Conservation (phyloP, 2,797 vertebrate species). For the Lemur catta region DNA sequence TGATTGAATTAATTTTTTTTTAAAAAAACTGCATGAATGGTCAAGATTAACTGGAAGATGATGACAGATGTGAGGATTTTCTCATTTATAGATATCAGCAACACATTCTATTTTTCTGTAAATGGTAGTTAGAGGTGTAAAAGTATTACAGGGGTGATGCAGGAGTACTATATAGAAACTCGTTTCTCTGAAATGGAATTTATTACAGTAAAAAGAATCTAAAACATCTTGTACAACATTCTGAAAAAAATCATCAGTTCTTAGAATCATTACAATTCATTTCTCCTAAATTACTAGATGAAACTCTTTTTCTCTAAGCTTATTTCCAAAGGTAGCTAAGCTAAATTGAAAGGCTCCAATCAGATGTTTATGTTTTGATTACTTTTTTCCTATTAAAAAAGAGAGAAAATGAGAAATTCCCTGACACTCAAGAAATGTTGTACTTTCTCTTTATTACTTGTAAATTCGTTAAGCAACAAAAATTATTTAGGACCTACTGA, state of each 20-base stretch:
- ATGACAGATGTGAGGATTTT: constrained; percentile 42
- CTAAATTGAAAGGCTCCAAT: constrained; percentile 34
- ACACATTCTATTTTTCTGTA: constrained; percentile 60
- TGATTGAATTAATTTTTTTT: constrained; percentile 60
- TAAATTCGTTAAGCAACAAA: constrained; percentile 31
- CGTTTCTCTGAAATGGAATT: constrained; percentile 35
- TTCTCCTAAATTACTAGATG: constrained; percentile 43
- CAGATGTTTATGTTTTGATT: constrained; percentile 28
- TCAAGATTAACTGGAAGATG: constrained; percentile 52
- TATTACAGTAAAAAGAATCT: background rate
- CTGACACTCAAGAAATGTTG: constrained; percentile 24
- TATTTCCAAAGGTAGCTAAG: constrained; percentile 45
- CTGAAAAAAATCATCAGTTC: constrained; percentile 42
- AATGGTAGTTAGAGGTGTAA: constrained; percentile 38
- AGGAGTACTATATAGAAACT: background rate
- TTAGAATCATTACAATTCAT: constrained; percentile 11
- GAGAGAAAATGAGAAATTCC: background rate
- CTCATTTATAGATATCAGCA: background rate
- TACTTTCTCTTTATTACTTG: constrained; percentile 21
- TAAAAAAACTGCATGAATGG: constrained; percentile 55
- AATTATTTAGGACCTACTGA: background rate
- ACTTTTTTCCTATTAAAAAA: constrained; percentile 29
- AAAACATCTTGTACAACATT: constrained; percentile 24
- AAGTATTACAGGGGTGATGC: constrained; percentile 1
- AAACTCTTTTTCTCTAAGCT: background rate